Evolutionary conservation across 1,140 invertebrate genomes (phyloP).

Genomic region (Caenorhabditis elegans): DNA sequence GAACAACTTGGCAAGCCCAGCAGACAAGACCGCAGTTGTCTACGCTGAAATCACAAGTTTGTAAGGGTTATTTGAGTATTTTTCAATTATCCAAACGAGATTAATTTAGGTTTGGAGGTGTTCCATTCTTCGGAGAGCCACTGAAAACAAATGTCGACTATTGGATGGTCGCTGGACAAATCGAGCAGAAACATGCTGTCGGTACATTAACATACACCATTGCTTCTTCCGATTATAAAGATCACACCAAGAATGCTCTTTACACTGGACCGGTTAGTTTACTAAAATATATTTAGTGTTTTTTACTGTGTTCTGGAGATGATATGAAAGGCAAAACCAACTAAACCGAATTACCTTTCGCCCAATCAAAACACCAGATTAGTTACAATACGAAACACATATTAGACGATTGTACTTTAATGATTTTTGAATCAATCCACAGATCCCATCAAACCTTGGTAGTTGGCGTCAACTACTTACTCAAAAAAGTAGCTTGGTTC

Average conservation of each 20-base stretch:
- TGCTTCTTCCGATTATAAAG: slow-evolving; percentile 48
- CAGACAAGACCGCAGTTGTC: background rate
- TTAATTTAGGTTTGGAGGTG: slow-evolving; percentile 38
- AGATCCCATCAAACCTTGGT: too few relatives aligned
- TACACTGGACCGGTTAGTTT: slow-evolving; percentile 54
- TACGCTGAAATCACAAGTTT: background rate
- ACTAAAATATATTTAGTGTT: too few relatives aligned
- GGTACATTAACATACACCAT: slow-evolving; percentile 45
- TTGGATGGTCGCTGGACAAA: background rate
- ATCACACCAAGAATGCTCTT: slow-evolving; percentile 47
- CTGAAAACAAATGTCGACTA: background rate
- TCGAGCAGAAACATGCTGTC: slow-evolving; percentile 42
- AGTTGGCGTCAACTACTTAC: too few relatives aligned
- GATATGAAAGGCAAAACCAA: too few relatives aligned
- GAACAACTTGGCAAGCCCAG: background rate
- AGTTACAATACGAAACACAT: too few relatives aligned
- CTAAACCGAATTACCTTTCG: too few relatives aligned
- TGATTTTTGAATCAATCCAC: too few relatives aligned
- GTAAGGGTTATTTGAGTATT: background rate
- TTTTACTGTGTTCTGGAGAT: too few relatives aligned
- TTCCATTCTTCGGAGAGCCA: slow-evolving; percentile 24
- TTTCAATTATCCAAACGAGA: background rate
- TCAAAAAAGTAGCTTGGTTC: too few relatives aligned
- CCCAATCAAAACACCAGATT: too few relatives aligned
- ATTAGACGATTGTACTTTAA: too few relatives aligned